Conservation (phyloP, 2,888 invertebrate genomes). For the Drosophila koepferae region DNA sequence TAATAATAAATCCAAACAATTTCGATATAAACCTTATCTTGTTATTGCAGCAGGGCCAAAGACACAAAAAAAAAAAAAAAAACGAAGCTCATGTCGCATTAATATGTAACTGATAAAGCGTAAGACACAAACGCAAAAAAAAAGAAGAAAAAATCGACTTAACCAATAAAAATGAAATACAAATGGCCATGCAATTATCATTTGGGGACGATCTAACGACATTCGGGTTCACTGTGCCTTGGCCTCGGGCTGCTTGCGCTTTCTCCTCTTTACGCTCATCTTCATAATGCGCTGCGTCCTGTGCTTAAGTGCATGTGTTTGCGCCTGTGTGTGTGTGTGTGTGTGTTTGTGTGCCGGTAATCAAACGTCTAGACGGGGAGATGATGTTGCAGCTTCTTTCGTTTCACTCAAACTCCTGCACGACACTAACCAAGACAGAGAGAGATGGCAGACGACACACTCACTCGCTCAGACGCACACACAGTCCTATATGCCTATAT, state of each 20-base stretch:
- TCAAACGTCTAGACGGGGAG: slow-evolving; percentile 74
- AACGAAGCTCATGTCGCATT: background rate
- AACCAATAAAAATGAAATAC: slow-evolving; percentile 39
- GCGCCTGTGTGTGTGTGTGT: slow-evolving; percentile 27
- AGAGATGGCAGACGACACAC: background rate
- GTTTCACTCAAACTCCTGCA: slow-evolving; percentile 27
- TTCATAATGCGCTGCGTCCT: slow-evolving; percentile 38
- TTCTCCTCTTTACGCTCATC: slow-evolving; percentile 14
- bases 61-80: background rate
- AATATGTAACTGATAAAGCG: slow-evolving; percentile 54
- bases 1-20: background rate
- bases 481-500: slow-evolving; percentile 9
- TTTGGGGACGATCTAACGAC: slow-evolving; percentile 33
- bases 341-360: slow-evolving; percentile 64
- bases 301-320: slow-evolving; percentile 38
- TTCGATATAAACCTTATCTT: slow-evolving; percentile 4
- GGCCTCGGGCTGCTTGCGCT: slow-evolving; percentile 17
- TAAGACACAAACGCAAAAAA: slow-evolving; percentile 18
- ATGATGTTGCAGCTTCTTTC: slow-evolving; percentile 69
- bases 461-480: slow-evolving; percentile 22
- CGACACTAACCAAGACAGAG: slow-evolving; percentile 4
- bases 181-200: slow-evolving; percentile 30
- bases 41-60: background rate
- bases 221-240: slow-evolving; percentile 43
- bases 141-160: slow-evolving; percentile 6